A percentile compares a stretch with the other conserved stretches of the same genome.
These are phyloP conservation scores for Chitala chitala DNA, from an alignment of 2,113 vertebrate genomes.

Conservation along the genomic window DNA sequence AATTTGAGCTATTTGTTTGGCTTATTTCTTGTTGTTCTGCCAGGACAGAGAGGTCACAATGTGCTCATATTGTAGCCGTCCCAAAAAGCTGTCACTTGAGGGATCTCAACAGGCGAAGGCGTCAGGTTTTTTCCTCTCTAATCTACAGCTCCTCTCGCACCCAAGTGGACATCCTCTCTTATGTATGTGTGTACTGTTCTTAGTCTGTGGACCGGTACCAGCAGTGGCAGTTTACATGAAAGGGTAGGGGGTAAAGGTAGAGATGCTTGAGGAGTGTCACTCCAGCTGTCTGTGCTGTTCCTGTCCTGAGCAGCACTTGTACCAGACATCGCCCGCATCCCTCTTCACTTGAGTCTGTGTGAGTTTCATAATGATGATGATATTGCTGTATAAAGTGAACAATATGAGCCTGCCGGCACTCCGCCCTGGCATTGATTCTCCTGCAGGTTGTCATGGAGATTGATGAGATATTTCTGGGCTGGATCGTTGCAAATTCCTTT, in stretches of 20 bases:
- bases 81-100: neutral
- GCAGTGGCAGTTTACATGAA: neutral
- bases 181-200: too few species aligned
- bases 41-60: neutral
- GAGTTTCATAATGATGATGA: constrained; percentile 23
- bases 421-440: constrained; percentile 23
- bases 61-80: neutral
- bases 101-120: neutral
- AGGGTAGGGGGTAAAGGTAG: neutral
- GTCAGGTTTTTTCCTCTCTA: too few species aligned
- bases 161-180: too few species aligned
- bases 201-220: too few species aligned
- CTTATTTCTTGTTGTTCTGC: constrained; percentile 9
- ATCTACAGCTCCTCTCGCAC: too few species aligned
- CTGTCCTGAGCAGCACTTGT: neutral
- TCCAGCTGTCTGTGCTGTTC: neutral
- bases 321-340: neutral
- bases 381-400: constrained; percentile 18
- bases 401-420: neutral
- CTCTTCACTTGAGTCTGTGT: neutral
- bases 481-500: constrained; percentile 30
- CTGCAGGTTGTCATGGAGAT: constrained; percentile 33
- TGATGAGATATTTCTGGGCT: constrained; percentile 26
- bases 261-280: neutral
- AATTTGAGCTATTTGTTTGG: constrained; percentile 20